A percentile compares a stretch with the other conserved stretches of the same genome.
phyloP scores from a whole-genome alignment of 2,888 invertebrate genomes.

The Meghimatium bilineatum region DNA sequence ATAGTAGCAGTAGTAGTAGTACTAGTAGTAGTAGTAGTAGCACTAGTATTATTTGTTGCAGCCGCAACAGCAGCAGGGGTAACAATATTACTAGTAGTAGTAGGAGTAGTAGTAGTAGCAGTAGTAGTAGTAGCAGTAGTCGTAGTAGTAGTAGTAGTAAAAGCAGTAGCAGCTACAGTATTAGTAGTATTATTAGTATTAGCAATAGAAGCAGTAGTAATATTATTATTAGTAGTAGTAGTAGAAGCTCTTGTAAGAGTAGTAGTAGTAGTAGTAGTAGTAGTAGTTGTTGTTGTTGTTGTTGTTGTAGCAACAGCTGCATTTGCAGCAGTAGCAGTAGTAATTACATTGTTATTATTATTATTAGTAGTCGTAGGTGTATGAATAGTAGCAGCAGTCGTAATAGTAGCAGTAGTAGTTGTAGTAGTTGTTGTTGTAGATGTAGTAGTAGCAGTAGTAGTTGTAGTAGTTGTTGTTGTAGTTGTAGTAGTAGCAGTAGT shows the following conservation, averaged over 20 bases:
- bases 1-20: too few relatives aligned
- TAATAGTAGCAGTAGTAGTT: background rate
- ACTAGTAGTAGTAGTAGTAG: too few relatives aligned
- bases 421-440: background rate
- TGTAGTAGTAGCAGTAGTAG: background rate
- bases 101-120: background rate
- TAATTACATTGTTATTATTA: too few relatives aligned
- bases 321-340: too few relatives aligned
- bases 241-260: background rate
- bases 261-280: background rate
- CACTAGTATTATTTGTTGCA: too few relatives aligned
- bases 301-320: background rate
- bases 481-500: too few relatives aligned
- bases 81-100: background rate
- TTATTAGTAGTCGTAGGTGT: background rate
- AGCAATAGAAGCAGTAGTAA: too few relatives aligned
- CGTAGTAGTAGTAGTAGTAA: background rate
- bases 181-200: background rate
- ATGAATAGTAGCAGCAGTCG: background rate
- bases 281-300: background rate
- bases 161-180: background rate
- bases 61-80: too few relatives aligned
- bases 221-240: background rate
- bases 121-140: too few relatives aligned
- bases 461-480: too few relatives aligned